Evolutionary conservation across 1,140 invertebrate genomes (phyloP).

Genomic region (Scaptodrosophila lebanonensis): DNA sequence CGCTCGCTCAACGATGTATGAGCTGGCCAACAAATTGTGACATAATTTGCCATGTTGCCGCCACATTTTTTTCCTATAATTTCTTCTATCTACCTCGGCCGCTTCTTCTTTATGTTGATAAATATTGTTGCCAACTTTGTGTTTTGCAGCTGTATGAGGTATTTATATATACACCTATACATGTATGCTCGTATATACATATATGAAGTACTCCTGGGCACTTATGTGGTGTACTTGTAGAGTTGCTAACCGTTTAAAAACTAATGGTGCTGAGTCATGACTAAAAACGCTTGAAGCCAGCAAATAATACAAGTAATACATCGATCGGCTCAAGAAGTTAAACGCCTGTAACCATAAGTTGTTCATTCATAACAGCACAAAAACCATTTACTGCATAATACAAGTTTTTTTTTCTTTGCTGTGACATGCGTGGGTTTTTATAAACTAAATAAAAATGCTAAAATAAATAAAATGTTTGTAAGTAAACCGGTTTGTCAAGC

Average conservation of each 20-base stretch:
- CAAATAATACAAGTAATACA: no score
- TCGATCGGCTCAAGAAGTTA: no score
- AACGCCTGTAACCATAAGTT: background rate
- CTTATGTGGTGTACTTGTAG: no score
- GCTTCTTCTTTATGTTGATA: constrained; percentile 1
- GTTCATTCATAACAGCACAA: constrained; percentile 3
- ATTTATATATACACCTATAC: constrained; percentile 47
- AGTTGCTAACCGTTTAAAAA: no score
- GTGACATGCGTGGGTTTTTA: no score
- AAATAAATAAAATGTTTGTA: constrained; percentile 41
- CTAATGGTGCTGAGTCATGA: constrained; percentile 13
- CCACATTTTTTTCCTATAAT: no score
- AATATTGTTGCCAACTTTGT: constrained; percentile 2
- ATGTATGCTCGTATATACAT: no score
- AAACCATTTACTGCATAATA: constrained; percentile 15
- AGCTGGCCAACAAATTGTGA: constrained; percentile 52
- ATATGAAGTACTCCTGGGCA: no score
- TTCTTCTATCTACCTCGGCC: no score
- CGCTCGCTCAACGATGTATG: constrained; percentile 29
- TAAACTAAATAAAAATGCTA: constrained; percentile 35
- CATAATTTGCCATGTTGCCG: constrained; percentile 25
- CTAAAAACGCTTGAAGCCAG: constrained; percentile 21
- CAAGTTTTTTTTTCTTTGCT: no score
- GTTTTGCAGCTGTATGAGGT: constrained; percentile 32
- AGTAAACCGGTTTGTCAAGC: constrained; percentile 13